Evolutionary conservation across 1,140 invertebrate genomes (phyloP).

Genomic region (Ridgeia piscesae): DNA sequence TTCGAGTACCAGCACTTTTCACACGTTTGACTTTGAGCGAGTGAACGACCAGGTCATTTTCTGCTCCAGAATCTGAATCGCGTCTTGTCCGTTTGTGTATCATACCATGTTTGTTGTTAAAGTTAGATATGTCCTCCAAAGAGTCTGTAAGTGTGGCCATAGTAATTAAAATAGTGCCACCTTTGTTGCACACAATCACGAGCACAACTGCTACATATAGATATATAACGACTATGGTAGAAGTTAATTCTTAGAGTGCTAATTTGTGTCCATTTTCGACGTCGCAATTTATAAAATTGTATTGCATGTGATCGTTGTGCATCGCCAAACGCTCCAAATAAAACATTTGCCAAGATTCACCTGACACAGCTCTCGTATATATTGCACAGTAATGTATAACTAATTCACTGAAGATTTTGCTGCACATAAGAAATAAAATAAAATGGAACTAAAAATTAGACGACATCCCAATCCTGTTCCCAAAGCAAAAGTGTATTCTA

Average conservation of each 20-base stretch:
- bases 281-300: not conserved
- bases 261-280: not conserved
- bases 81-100: not conserved
- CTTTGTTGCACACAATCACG: not conserved
- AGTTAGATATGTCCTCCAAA: not conserved
- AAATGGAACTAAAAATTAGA: not conserved
- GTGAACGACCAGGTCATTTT: not conserved
- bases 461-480: not conserved
- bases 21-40: not conserved
- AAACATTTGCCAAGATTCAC: not conserved
- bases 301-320: not conserved
- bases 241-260: not conserved
- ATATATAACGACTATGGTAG: not conserved
- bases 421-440: not conserved
- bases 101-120: not conserved
- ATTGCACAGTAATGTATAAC: not conserved
- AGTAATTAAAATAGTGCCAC: not conserved
- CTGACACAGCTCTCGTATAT: not conserved
- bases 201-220: not conserved
- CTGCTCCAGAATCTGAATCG: not conserved
- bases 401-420: not conserved
- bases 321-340: not conserved
- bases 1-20: constrained; percentile 18
- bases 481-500: not conserved
- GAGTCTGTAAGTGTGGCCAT: not conserved